phyloP scores from a whole-genome alignment of 1,140 invertebrate genomes.

The Drosophila carrolli region DNA sequence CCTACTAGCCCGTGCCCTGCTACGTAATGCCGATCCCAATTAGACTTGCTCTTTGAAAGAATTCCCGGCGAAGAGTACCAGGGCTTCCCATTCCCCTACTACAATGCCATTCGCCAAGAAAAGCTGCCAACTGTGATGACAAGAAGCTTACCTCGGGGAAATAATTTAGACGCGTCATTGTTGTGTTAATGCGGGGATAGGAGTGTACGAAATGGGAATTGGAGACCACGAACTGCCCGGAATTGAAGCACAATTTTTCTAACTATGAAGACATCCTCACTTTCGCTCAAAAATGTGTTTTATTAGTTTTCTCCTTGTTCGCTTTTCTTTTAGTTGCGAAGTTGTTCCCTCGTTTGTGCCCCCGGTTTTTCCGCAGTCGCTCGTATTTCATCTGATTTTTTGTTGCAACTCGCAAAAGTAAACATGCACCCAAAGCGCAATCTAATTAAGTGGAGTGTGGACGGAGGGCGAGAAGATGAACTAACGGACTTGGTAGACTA shows the following conservation, averaged over 20 bases:
- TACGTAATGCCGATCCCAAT: too few species aligned
- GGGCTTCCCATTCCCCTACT: too few species aligned
- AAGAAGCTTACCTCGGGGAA: slow-evolving; percentile 37
- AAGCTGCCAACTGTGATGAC: slow-evolving; percentile 9
- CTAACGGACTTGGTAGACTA: slow-evolving; percentile 34
- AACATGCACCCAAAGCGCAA: slow-evolving; percentile 67
- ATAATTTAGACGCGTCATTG: slow-evolving; percentile 45
- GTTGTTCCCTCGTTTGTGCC: slow-evolving; percentile 50
- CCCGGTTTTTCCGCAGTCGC: slow-evolving; percentile 5
- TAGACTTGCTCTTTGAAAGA: background rate
- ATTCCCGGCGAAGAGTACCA: background rate
- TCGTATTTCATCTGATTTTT: slow-evolving; percentile 13
- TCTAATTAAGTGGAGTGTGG: slow-evolving; percentile 66
- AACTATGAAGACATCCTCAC: slow-evolving; percentile 32
- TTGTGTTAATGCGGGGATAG: slow-evolving; percentile 34
- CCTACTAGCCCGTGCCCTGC: background rate
- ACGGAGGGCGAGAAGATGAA: slow-evolving; percentile 7
- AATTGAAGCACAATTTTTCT: slow-evolving; percentile 34
- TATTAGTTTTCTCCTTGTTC: slow-evolving; percentile 33
- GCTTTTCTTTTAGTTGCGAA: background rate
- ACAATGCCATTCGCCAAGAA: background rate
- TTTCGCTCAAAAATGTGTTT: slow-evolving; percentile 58
- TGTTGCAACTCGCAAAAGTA: slow-evolving; percentile 29
- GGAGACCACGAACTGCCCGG: slow-evolving; percentile 34
- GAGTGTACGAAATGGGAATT: background rate